phyloP scores from a whole-genome alignment of 2,797 vertebrate genomes.

The Rhyacichthys aspro region DNA sequence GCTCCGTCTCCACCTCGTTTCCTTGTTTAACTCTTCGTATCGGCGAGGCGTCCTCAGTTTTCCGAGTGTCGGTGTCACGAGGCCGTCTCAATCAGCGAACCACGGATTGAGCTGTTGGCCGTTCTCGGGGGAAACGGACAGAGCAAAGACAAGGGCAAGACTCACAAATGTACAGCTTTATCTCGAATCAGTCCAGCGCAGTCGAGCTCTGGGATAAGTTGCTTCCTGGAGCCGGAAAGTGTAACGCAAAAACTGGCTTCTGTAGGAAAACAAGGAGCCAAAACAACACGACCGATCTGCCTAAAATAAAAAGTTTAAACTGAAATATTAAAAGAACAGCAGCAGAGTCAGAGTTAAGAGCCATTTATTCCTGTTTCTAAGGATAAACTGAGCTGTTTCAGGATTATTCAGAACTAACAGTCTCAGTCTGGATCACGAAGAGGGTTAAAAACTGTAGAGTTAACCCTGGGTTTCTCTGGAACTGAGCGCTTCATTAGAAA shows the following conservation, averaged over 20 bases:
- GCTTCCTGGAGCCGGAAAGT: conserved; percentile 15
- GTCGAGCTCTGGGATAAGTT: conserved; percentile 18
- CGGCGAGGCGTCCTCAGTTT: conserved; percentile 14
- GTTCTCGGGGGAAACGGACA: conserved; percentile 42
- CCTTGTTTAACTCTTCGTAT: conserved; percentile 12
- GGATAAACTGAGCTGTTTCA: too few species aligned
- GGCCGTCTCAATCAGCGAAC: conserved; percentile 43
- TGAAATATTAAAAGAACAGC: too few species aligned
- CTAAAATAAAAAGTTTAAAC: too few species aligned
- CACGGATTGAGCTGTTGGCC: conserved; percentile 56
- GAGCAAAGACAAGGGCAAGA: conserved; percentile 29
- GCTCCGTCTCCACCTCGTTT: conserved; percentile 17
- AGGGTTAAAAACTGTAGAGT: too few species aligned
- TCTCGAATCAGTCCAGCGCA: conserved; percentile 48
- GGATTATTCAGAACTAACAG: too few species aligned
- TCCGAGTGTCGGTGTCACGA: conserved; percentile 5
- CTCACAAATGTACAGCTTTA: conserved; percentile 40
- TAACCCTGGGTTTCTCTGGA: too few species aligned
- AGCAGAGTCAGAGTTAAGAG: too few species aligned
- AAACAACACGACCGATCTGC: too few species aligned
- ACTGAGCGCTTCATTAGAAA: too few species aligned
- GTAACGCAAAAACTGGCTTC: background rate
- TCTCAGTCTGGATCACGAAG: too few species aligned
- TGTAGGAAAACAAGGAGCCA: too few species aligned
- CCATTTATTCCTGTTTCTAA: too few species aligned